Evolutionary conservation across 2,797 vertebrate genomes (phyloP).

Genomic region (Mormyrus hasselquistii): DNA sequence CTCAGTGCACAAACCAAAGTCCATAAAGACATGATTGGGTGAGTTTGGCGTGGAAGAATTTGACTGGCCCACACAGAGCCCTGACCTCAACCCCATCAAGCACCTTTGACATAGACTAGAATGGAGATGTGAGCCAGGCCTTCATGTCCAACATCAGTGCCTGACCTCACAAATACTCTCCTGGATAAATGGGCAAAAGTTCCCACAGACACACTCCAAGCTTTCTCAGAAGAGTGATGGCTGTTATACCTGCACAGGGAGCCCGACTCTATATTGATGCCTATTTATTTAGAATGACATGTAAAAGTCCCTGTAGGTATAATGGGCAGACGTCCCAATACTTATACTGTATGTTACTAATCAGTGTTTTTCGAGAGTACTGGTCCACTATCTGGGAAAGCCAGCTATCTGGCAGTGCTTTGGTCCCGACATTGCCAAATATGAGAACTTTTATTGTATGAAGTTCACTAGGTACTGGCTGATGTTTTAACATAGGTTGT

Average conservation of each 20-base stretch:
- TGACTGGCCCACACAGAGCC: neutral
- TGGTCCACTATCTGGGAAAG: neutral
- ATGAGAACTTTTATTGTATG: neutral
- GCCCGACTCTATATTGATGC: neutral
- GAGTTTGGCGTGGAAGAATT: neutral
- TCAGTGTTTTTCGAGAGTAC: neutral
- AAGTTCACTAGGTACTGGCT: neutral
- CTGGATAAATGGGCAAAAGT: neutral
- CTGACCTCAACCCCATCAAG: neutral
- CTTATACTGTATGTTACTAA: neutral
- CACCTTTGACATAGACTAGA: neutral
- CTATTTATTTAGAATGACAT: neutral
- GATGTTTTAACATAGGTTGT: neutral
- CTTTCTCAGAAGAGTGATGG: neutral
- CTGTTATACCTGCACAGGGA: neutral
- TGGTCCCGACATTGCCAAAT: neutral
- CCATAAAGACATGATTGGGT: neutral
- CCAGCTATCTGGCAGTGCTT: neutral
- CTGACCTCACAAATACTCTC: neutral
- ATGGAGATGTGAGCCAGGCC: neutral
- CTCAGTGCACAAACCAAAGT: neutral
- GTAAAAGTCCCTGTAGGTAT: neutral
- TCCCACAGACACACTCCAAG: neutral
- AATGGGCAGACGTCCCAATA: neutral
- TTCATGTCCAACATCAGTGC: neutral